Evolutionary conservation across 2,113 vertebrate genomes (phyloP).

Genomic region (Terrapene triunguis): DNA sequence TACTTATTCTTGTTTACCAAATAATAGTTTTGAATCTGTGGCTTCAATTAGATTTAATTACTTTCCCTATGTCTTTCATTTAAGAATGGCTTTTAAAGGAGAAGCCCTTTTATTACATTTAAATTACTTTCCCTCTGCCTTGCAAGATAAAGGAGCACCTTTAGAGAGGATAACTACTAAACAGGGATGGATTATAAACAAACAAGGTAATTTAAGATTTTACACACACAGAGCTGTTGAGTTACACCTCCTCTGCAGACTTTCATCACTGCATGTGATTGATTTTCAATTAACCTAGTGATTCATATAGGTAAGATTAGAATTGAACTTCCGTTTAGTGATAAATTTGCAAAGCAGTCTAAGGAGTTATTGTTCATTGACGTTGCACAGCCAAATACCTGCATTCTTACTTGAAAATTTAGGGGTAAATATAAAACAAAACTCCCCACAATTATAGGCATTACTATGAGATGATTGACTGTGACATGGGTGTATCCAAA

Average conservation of each 20-base stretch:
- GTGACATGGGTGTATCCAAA: neutral
- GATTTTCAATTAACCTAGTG: neutral
- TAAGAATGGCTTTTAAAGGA: neutral
- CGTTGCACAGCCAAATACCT: neutral
- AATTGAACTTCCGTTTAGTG: neutral
- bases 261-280: neutral
- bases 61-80: neutral
- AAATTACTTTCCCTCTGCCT: neutral
- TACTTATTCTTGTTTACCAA: neutral
- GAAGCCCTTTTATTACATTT: neutral
- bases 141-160: neutral
- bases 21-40: neutral
- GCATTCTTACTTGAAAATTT: neutral
- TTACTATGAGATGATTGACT: neutral
- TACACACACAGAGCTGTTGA: neutral
- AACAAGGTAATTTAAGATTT: neutral
- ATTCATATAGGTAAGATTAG: neutral
- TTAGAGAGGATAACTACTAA: neutral
- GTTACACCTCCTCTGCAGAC: neutral
- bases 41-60: conserved; percentile 9
- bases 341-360: neutral
- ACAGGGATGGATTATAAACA: neutral
- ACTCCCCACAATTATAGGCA: neutral
- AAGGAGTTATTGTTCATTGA: neutral
- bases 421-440: neutral